phyloP scores from a whole-genome alignment of 2,888 invertebrate genomes.

The Boloria selene region DNA sequence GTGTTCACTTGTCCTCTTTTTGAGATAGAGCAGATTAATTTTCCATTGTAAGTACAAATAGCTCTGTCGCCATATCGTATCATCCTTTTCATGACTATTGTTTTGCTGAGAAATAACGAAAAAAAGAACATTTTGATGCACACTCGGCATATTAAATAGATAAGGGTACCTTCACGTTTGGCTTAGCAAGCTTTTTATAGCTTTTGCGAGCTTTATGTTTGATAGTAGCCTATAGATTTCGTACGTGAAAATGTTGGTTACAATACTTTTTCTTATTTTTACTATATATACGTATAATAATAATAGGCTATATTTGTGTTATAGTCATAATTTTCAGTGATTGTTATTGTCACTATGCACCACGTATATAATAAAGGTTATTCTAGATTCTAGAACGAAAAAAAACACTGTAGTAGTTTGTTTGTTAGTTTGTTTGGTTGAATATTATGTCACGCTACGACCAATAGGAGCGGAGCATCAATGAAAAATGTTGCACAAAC shows the following conservation, averaged over 20 bases:
- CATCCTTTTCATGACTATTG: constrained; percentile 40
- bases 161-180: constrained; percentile 49
- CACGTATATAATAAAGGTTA: too few relatives aligned
- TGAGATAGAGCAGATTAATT: constrained; percentile 41
- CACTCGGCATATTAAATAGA: constrained; percentile 46
- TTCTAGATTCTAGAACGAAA: too few relatives aligned
- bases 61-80: constrained; percentile 41
- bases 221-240: constrained; percentile 36
- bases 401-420: too few relatives aligned
- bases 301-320: too few relatives aligned
- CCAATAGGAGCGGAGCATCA: too few relatives aligned
- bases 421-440: too few relatives aligned
- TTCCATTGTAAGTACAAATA: constrained; percentile 40
- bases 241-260: background rate
- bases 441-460: too few relatives aligned
- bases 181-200: constrained; percentile 47
- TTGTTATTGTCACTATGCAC: too few relatives aligned
- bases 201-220: constrained; percentile 34
- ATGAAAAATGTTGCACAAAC: too few relatives aligned
- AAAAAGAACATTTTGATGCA: constrained; percentile 36
- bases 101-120: constrained; percentile 37
- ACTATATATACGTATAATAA: background rate
- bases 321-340: too few relatives aligned
- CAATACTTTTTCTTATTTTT: background rate
- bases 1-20: constrained; percentile 30